phyloP scores from a whole-genome alignment of 2,113 vertebrate genomes.

The Vidua macroura region DNA sequence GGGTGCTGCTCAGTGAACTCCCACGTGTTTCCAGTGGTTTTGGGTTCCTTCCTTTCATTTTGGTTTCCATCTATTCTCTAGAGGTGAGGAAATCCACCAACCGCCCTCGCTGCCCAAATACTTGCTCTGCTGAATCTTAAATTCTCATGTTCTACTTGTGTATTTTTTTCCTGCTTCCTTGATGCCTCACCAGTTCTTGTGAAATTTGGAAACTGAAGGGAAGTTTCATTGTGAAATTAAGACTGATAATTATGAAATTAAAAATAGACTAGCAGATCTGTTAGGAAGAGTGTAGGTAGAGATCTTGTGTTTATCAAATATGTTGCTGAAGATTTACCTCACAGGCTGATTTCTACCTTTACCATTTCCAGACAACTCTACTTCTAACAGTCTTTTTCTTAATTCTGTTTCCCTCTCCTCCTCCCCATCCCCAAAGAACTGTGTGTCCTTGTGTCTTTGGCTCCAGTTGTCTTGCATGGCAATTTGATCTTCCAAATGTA shows the following conservation, averaged over 20 bases:
- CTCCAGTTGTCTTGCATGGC: neutral
- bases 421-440: neutral
- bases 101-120: accelerated
- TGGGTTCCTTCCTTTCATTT: neutral
- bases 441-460: neutral
- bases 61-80: neutral
- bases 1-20: neutral
- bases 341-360: neutral
- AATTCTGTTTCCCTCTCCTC: neutral
- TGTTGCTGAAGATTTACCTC: neutral
- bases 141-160: neutral
- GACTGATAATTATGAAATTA: neutral
- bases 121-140: neutral
- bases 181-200: neutral
- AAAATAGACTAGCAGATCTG: neutral
- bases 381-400: neutral
- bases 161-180: neutral
- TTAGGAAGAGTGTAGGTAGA: neutral
- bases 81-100: neutral
- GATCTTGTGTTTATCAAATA: neutral
- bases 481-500: neutral
- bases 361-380: neutral
- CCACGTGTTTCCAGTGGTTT: neutral
- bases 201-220: neutral
- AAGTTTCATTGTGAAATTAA: neutral